These are phyloP conservation scores for Polia nebulosa DNA, from an alignment of 2,888 invertebrate genomes.

Conservation along the genomic window DNA sequence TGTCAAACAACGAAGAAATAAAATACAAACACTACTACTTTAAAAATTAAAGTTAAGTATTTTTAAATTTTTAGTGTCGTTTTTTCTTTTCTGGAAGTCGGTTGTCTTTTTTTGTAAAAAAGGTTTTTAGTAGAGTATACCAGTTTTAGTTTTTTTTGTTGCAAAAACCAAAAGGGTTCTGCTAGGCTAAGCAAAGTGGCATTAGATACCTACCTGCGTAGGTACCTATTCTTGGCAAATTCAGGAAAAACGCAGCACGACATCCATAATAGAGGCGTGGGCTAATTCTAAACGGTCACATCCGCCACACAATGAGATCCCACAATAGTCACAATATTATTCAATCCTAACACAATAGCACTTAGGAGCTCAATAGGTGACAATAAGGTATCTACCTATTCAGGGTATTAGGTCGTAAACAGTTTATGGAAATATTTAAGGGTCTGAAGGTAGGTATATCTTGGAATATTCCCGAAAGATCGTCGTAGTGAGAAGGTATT, in stretches of 20 bases:
- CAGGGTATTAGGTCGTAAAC: slow-evolving; percentile 27
- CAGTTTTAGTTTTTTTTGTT: too few species aligned
- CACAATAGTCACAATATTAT: slow-evolving; percentile 46
- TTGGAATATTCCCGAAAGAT: neutral
- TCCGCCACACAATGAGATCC: slow-evolving; percentile 61
- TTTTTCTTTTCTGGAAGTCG: too few species aligned
- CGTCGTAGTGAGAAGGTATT: neutral
- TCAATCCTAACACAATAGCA: slow-evolving; percentile 57
- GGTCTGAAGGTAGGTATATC: neutral
- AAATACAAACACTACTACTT: too few species aligned
- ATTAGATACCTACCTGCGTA: too few species aligned
- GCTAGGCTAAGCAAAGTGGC: too few species aligned
- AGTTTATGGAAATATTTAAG: slow-evolving; percentile 13
- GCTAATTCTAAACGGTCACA: slow-evolving; percentile 56
- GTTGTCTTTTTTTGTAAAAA: too few species aligned
- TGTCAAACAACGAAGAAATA: too few species aligned
- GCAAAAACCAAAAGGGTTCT: too few species aligned
- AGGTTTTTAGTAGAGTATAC: too few species aligned
- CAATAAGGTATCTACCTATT: slow-evolving; percentile 11
- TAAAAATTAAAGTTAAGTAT: too few species aligned
- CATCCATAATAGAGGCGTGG: slow-evolving; percentile 42
- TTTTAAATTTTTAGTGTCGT: too few species aligned
- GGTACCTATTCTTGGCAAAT: neutral
- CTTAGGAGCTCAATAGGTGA: slow-evolving; percentile 23
- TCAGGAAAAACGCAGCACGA: slow-evolving; percentile 3